phyloP scores from a whole-genome alignment of 2,113 vertebrate species.

The Oophaga pumilio region DNA sequence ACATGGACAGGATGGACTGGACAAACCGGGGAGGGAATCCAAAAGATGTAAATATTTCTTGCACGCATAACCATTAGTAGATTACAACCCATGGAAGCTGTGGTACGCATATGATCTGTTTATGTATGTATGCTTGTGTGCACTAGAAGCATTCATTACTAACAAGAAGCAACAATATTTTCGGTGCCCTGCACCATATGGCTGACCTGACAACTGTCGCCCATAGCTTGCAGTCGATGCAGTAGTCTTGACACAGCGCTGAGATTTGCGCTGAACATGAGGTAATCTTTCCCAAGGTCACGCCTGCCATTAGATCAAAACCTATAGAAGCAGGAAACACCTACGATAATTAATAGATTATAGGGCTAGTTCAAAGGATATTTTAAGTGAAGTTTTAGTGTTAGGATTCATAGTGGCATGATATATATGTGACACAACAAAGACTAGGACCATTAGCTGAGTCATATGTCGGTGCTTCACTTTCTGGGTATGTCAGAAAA shows the following conservation, averaged over 20 bases:
- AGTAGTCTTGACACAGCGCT: background rate
- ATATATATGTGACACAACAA: conserved; percentile 12
- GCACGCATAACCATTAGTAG: too few relatives aligned
- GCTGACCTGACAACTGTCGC: background rate
- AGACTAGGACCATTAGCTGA: background rate
- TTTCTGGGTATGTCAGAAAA: background rate
- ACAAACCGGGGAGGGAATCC: too few relatives aligned
- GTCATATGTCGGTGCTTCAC: background rate
- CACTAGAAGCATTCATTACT: background rate
- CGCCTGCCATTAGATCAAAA: conserved; percentile 10
- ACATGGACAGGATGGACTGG: too few relatives aligned
- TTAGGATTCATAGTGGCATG: background rate
- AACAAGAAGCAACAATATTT: background rate
- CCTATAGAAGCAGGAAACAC: conserved; percentile 24
- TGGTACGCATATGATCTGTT: too few relatives aligned
- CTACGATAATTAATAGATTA: conserved; percentile 23
- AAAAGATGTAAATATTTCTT: too few relatives aligned
- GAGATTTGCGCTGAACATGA: background rate
- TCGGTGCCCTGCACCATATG: background rate
- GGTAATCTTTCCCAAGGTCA: background rate
- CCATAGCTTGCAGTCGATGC: background rate
- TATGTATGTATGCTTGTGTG: too few relatives aligned
- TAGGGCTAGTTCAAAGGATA: conserved; percentile 9
- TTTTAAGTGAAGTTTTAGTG: background rate
- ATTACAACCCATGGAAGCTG: too few relatives aligned